Conservation (phyloP, 2,113 vertebrate genomes). For the Channa argus region DNA sequence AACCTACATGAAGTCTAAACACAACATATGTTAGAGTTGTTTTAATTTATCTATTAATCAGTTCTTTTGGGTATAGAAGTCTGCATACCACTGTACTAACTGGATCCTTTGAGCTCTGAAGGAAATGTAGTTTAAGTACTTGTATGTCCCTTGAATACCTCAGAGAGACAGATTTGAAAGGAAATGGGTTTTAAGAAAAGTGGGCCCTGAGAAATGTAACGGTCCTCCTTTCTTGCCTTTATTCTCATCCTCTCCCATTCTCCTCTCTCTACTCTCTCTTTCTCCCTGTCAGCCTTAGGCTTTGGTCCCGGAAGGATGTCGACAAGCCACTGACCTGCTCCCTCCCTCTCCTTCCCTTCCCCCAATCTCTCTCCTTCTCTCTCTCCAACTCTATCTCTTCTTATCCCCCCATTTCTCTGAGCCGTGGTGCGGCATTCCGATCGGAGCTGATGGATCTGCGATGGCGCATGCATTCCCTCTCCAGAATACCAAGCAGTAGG, state of each 20-base stretch:
- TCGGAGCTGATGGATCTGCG: conserved; percentile 81
- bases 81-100: too few relatives aligned
- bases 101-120: too few relatives aligned
- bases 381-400: conserved; percentile 28
- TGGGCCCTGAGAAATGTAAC: conserved; percentile 40
- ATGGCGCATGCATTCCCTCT: conserved; percentile 76
- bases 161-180: conserved; percentile 34
- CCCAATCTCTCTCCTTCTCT: conserved; percentile 11
- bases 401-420: conserved; percentile 74
- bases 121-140: not conserved
- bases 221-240: not conserved
- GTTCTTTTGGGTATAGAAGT: too few relatives aligned
- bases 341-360: conserved; percentile 7
- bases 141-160: conserved; percentile 20
- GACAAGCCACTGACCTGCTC: conserved; percentile 71
- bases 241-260: not conserved
- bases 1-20: not conserved
- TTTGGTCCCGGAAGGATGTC: conserved; percentile 66
- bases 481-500: conserved; percentile 83
- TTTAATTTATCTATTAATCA: too few relatives aligned
- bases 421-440: conserved; percentile 77
- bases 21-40: not conserved
- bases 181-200: conserved; percentile 40
- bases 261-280: not conserved
- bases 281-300: conserved; percentile 49